Conservation (phyloP, 1,140 invertebrate species). For the Agrilus planipennis region DNA sequence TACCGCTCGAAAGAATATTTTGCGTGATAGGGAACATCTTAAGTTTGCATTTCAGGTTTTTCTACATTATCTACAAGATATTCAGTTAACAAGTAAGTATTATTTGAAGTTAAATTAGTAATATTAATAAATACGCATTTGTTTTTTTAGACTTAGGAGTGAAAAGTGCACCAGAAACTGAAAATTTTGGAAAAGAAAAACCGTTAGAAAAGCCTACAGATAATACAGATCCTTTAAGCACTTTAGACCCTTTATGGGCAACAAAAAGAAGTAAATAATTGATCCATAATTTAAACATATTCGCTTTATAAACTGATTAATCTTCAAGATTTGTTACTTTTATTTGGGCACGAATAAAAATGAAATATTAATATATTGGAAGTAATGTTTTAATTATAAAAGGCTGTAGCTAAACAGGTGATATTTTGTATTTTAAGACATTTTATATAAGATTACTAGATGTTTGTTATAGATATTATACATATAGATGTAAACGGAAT, state of each 20-base stretch:
- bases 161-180: conserved; percentile 7
- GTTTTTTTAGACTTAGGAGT: no score
- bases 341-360: no score
- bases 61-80: conserved; percentile 46
- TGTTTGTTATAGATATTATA: no score
- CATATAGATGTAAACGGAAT: no score
- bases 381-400: no score
- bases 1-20: conserved; percentile 42
- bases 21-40: conserved; percentile 52
- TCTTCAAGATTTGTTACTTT: no score
- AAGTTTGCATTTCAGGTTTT: conserved; percentile 51
- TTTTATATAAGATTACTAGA: no score
- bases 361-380: no score
- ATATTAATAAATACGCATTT: background rate
- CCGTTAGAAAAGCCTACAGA: conserved; percentile 19
- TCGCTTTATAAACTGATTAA: no score
- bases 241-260: conserved; percentile 45
- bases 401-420: no score
- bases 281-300: no score
- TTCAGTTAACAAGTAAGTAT: conserved; percentile 31
- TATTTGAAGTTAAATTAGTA: background rate
- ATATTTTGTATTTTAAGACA: no score
- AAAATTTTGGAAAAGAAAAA: conserved; percentile 14
- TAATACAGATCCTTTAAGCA: conserved; percentile 44
- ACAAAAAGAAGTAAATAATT: conserved; percentile 39